Evolutionary conservation across 2,888 invertebrate genomes (phyloP), one percentile per base, ranked within the genome.

Genomic region (Caenorhabditis imperialis): DNA sequence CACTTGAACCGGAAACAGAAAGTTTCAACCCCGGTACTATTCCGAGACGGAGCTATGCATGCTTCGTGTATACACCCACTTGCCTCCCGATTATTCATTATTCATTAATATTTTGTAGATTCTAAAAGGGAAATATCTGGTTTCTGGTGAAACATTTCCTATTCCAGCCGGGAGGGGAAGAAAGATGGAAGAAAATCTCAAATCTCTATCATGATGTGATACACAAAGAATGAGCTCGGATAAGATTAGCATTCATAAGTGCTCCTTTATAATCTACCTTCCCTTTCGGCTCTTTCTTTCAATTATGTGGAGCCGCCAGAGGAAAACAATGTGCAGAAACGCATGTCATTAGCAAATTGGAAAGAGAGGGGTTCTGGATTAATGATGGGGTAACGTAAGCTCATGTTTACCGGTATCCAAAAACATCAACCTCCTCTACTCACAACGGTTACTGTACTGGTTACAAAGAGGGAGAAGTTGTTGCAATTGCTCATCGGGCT

Each of bases 401-500:
- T 42, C 16, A 22, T 63, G 54, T 63, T 63, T 54, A 47, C 54
- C 54, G 37, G 38, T 33, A 25, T 20, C 25, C 10, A n/a, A n/a
- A n/a, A n/a, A n/a, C n/a, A n/a, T n/a, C n/a, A n/a, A n/a, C n/a
- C n/a, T n/a, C n/a, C n/a, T n/a, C n/a, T n/a, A n/a, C n/a, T n/a
- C n/a, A n/a, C n/a, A n/a, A n/a, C n/a, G n/a, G n/a, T n/a, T n/a
- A n/a, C 5, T 3, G 16, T 50, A 50, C 50, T 30, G 50, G n/a
- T n/a, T n/a, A 20, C 20, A 33, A 16, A 16, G 35, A n/a, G 50
- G 35, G 22, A 14, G 33, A 35, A 33, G 50, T 50, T 62, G 62
- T 53, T 63, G 54, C 63, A 54, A 63, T 63, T 63, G 47, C 63
- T 55, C 54, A 63, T 62, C 53, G 62, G 37, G 10, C 65, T 65